phyloP scores from a whole-genome alignment of 2,888 invertebrate species.

The Netelia fuscicornis region DNA sequence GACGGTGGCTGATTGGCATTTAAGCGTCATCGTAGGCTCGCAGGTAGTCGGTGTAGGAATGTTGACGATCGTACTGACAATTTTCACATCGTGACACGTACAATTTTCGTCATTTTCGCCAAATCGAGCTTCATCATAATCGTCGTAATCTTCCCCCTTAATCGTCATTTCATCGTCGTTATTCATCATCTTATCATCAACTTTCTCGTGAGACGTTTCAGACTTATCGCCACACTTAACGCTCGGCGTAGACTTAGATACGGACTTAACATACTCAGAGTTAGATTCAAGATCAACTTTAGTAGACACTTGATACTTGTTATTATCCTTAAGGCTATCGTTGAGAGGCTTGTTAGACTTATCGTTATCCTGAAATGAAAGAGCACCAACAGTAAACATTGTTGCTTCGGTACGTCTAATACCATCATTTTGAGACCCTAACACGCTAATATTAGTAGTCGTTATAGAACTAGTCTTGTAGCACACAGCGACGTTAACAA shows the following conservation, averaged over 20 bases:
- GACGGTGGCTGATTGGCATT: constrained; percentile 83
- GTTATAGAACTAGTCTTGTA: constrained; percentile 81
- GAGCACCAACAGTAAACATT: constrained; percentile 85
- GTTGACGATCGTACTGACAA: constrained; percentile 80
- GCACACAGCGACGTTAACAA: constrained; percentile 81
- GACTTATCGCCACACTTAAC: constrained; percentile 83
- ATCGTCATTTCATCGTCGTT: constrained; percentile 26
- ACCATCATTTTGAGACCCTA: constrained; percentile 84
- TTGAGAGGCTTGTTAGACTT: constrained; percentile 79
- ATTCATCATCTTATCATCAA: constrained; percentile 45
- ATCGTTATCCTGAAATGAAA: constrained; percentile 85
- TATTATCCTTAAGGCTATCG: constrained; percentile 74
- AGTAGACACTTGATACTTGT: constrained; percentile 80
- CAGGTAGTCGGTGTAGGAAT: constrained; percentile 85
- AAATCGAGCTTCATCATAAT: constrained; percentile 63
- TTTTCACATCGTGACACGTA: constrained; percentile 56
- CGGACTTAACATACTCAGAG: constrained; percentile 80
- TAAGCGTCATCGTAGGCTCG: constrained; percentile 85
- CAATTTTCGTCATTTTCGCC: constrained; percentile 62
- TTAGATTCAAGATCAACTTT: constrained; percentile 80
- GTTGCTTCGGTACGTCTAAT: constrained; percentile 85
- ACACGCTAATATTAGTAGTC: constrained; percentile 81
- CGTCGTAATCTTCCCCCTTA: constrained; percentile 30
- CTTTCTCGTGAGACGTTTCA: constrained; percentile 77
- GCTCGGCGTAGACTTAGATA: constrained; percentile 83